phyloP scores from a whole-genome alignment of 2,888 invertebrate species.

The Buathra laborator region DNA sequence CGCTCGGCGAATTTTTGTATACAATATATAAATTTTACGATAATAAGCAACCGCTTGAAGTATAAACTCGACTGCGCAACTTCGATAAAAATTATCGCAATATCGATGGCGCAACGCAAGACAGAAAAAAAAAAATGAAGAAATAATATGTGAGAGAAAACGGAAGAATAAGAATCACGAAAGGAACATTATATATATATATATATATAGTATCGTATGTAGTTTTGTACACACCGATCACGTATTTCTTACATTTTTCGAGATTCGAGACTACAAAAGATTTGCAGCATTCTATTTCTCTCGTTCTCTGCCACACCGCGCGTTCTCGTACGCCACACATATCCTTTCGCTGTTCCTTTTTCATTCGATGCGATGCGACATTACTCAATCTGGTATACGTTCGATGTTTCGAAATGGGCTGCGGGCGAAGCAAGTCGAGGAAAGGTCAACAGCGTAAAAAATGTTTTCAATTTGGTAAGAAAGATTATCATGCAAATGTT shows the following conservation, averaged over 20 bases:
- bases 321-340: background rate
- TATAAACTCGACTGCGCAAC: no score
- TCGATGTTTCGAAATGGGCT: no score
- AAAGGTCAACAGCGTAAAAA: no score
- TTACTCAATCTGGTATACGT: background rate
- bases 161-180: background rate
- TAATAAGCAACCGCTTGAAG: no score
- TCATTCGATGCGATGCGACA: slow-evolving; percentile 4
- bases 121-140: background rate
- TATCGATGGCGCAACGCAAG: background rate
- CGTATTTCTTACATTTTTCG: slow-evolving; percentile 12
- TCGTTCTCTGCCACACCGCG: background rate
- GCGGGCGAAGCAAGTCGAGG: no score
- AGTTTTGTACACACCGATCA: slow-evolving; percentile 9
- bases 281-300: slow-evolving; percentile 1
- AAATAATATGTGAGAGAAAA: background rate
- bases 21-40: no score
- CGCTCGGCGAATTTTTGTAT: no score
- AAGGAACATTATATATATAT: background rate
- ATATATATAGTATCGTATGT: background rate
- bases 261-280: slow-evolving; percentile 14
- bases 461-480: no score
- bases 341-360: background rate
- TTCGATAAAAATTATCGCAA: background rate
- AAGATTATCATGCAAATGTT: no score